A percentile compares a stretch with the other conserved stretches of the same genome.
phyloP scores from a whole-genome alignment of 2,113 vertebrate species.

The Vidua chalybeata region DNA sequence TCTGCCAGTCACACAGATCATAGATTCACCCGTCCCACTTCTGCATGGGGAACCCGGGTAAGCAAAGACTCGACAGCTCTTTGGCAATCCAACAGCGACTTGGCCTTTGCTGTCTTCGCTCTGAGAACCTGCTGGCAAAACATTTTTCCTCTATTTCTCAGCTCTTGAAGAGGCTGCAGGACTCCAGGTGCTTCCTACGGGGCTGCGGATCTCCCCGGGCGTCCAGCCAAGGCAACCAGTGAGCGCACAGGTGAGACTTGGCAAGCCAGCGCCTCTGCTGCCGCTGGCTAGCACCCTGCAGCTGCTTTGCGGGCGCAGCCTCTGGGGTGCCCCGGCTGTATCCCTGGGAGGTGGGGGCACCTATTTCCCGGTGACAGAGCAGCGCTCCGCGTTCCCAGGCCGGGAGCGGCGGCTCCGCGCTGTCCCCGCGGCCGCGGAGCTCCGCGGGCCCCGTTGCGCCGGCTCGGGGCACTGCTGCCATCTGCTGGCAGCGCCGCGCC shows the following conservation, averaged over 20 bases:
- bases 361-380: fast-evolving
- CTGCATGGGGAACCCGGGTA: fast-evolving
- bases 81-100: fast-evolving
- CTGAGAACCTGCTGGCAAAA: background rate
- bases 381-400: fast-evolving
- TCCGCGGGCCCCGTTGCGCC: background rate
- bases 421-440: fast-evolving
- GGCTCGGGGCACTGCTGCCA: background rate
- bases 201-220: no score
- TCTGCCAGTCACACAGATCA: background rate
- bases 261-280: no score
- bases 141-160: background rate
- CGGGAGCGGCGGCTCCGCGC: background rate
- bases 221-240: fast-evolving
- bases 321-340: fast-evolving
- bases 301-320: background rate
- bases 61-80: background rate
- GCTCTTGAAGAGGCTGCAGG: background rate
- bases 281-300: background rate
- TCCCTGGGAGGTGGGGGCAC: fast-evolving
- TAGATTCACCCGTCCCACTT: background rate
- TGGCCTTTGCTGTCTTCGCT: background rate
- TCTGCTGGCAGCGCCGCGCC: background rate
- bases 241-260: background rate
- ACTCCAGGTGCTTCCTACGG: fast-evolving